Evolutionary conservation across 2,888 invertebrate genomes (phyloP).

Genomic region (Germaria angustata): DNA sequence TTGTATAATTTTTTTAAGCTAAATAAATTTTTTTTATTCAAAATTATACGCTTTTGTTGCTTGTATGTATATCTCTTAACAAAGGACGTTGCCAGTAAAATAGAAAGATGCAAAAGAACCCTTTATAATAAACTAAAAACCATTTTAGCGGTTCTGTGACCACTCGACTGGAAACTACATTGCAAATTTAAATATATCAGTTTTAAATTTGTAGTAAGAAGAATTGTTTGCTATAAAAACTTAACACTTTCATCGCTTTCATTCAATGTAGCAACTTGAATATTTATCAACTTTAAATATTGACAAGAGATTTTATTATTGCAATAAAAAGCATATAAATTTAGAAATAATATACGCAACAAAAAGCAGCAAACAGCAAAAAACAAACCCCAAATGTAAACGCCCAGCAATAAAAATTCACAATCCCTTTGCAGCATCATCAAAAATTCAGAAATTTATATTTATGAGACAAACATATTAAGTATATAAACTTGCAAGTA

Average conservation of each 20-base stretch:
- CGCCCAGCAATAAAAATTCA: slow-evolving; percentile 64
- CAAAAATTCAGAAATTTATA: slow-evolving; percentile 66
- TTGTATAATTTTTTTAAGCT: too few species aligned
- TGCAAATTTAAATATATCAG: too few species aligned
- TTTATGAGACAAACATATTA: slow-evolving; percentile 44
- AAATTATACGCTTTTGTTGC: too few species aligned
- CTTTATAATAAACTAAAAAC: too few species aligned
- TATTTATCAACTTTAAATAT: slow-evolving; percentile 42
- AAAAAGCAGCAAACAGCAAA: slow-evolving; percentile 14
- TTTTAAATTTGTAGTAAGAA: too few species aligned
- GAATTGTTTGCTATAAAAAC: background rate
- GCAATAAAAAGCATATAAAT: slow-evolving; percentile 34
- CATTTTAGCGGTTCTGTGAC: too few species aligned
- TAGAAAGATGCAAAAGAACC: too few species aligned
- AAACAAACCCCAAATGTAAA: slow-evolving; percentile 48
- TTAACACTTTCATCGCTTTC: background rate
- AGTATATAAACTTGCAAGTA: background rate
- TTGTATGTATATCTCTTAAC: too few species aligned
- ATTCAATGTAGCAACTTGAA: slow-evolving; percentile 17
- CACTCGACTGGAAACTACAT: too few species aligned
- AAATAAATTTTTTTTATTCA: too few species aligned
- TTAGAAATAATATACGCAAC: slow-evolving; percentile 35
- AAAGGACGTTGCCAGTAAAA: too few species aligned
- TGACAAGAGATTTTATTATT: slow-evolving; percentile 57
- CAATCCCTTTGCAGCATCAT: slow-evolving; percentile 66